These are phyloP conservation scores for Microctenopoma steveboyesi DNA, from an alignment of 2,797 vertebrate species.

Conservation along the genomic window DNA sequence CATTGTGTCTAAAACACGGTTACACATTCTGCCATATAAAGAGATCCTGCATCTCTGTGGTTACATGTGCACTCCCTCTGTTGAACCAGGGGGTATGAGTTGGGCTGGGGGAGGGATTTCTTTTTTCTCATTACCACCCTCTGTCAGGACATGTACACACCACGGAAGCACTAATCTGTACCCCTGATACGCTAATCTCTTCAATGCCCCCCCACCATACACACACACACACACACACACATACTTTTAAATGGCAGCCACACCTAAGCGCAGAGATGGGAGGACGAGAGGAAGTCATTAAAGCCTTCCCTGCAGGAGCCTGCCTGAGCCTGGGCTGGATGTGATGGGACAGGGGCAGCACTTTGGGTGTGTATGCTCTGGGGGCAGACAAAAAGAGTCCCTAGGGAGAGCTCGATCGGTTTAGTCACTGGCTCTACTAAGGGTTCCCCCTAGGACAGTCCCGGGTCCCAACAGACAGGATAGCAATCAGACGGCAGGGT, in stretches of 20 bases:
- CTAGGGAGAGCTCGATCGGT: conserved; percentile 51
- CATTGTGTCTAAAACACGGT: conserved; percentile 41
- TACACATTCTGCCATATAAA: conserved; percentile 72
- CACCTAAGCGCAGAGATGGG: conserved; percentile 69
- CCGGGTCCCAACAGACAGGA: conserved; percentile 67
- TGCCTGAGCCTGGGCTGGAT: conserved; percentile 53
- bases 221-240: conserved; percentile 5
- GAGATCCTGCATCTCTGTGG: conserved; percentile 56
- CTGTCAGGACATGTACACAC: conserved; percentile 75
- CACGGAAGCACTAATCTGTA: conserved; percentile 77
- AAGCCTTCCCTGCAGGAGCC: conserved; percentile 77
- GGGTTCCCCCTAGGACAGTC: conserved; percentile 46
- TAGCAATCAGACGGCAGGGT: conserved; percentile 70
- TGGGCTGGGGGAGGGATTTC: conserved; percentile 37
- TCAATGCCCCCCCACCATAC: conserved; percentile 12
- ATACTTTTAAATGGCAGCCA: conserved; percentile 66
- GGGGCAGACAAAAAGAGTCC: conserved; percentile 39
- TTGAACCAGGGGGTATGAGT: conserved; percentile 55
- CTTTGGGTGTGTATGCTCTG: conserved; percentile 54
- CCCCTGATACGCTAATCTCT: conserved; percentile 83
- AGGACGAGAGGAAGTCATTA: conserved; percentile 82
- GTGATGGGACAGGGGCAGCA: conserved; percentile 53
- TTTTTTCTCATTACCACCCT: conserved; percentile 78
- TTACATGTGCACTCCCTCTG: conserved; percentile 69
- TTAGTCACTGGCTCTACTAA: conserved; percentile 42